phyloP scores from a whole-genome alignment of 1,140 invertebrate species.

The Meloidogyne hapla region DNA sequence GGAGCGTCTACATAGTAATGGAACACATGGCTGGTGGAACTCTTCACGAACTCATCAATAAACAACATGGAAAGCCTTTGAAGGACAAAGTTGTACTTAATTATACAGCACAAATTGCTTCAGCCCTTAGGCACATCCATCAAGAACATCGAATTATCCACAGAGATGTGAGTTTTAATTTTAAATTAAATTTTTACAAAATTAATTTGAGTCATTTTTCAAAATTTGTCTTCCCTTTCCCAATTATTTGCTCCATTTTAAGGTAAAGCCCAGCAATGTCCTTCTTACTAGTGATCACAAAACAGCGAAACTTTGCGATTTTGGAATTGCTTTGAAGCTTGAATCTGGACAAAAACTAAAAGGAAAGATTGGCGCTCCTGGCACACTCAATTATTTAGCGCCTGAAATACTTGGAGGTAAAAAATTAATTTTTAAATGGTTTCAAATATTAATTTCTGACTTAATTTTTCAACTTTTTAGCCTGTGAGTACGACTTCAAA shows the following conservation, averaged over 20 bases:
- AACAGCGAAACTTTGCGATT: slow-evolving; percentile 32
- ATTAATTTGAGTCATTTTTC: not conserved
- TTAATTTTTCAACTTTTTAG: not conserved
- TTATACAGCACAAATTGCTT: slow-evolving; percentile 7
- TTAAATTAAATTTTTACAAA: not conserved
- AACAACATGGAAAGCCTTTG: not conserved
- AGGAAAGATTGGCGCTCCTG: slow-evolving; percentile 25
- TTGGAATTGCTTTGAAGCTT: slow-evolving; percentile 26
- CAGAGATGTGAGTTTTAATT: slow-evolving; percentile 14
- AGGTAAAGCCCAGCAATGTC: slow-evolving; percentile 34
- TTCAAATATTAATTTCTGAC: not conserved
- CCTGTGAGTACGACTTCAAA: slow-evolving; percentile 32
- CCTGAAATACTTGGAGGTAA: slow-evolving; percentile 32
- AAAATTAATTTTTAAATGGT: not conserved
- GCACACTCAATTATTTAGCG: slow-evolving; percentile 35
- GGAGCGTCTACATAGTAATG: slow-evolving; percentile 33
- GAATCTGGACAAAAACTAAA: slow-evolving; percentile 18
- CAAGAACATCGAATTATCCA: slow-evolving; percentile 13
- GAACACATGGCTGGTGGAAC: slow-evolving; percentile 34
- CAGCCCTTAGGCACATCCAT: slow-evolving; percentile 16
- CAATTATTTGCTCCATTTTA: not conserved
- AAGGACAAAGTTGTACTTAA: not conserved
- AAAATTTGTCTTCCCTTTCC: not conserved
- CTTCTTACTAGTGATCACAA: slow-evolving; percentile 20
- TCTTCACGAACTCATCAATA: slow-evolving; percentile 29